phyloP scores from a whole-genome alignment of 2,888 invertebrate species.

The Xiphydria camelus region DNA sequence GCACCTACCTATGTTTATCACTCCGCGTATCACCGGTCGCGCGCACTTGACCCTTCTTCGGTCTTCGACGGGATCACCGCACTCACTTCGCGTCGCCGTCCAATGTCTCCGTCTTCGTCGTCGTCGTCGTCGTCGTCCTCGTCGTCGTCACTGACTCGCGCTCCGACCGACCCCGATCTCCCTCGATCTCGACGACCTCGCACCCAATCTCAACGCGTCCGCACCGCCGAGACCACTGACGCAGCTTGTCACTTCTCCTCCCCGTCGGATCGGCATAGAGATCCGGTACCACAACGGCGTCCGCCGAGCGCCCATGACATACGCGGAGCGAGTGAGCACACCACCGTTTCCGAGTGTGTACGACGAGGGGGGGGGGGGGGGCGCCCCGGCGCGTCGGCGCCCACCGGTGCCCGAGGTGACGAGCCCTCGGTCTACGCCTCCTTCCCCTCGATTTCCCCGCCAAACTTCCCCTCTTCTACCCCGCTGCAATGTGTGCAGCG shows the following conservation, averaged over 20 bases:
- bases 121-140: background rate
- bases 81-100: constrained; percentile 7
- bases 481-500: constrained; percentile 8
- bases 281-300: constrained; percentile 37
- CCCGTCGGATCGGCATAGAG: constrained; percentile 35
- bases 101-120: background rate
- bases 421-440: constrained; percentile 1
- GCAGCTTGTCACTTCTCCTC: background rate
- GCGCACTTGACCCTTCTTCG: background rate
- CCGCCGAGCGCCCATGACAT: constrained; percentile 51
- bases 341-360: constrained; percentile 34
- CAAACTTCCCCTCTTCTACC: background rate
- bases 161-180: background rate
- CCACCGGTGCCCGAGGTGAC: constrained; percentile 19
- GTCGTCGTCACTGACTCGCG: constrained; percentile 8
- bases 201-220: background rate
- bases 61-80: constrained; percentile 5
- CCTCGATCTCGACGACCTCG: background rate
- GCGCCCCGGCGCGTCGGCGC: constrained; percentile 8
- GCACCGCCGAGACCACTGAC: constrained; percentile 8
- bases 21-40: background rate
- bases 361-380: constrained; percentile 19
- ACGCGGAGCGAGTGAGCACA: constrained; percentile 50
- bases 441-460: constrained; percentile 6
- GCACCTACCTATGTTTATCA: background rate